Evolutionary conservation across 2,113 vertebrate genomes (phyloP).

Genomic region (human): GRCh38 chrX:127245001-127245500

Average conservation of each 20-base stretch:
- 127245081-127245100: too few relatives aligned
- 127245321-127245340: background rate
- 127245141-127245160: too few relatives aligned
- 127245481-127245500: background rate
- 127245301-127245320: background rate
- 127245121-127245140: too few relatives aligned
- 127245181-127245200: too few relatives aligned
- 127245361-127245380: too few relatives aligned
- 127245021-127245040: background rate
- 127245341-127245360: too few relatives aligned
- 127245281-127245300: background rate
- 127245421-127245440: background rate
- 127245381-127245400: background rate
- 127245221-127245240: too few relatives aligned
- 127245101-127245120: background rate
- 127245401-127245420: background rate
- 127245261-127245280: background rate
- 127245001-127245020: background rate
- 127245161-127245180: too few relatives aligned
- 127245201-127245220: too few relatives aligned
- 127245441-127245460: background rate
- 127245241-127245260: background rate
- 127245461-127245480: background rate
- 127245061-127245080: too few relatives aligned
- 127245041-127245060: background rate